Conservation (phyloP, 1,140 invertebrate genomes). For the Cephus cinctus region DNA sequence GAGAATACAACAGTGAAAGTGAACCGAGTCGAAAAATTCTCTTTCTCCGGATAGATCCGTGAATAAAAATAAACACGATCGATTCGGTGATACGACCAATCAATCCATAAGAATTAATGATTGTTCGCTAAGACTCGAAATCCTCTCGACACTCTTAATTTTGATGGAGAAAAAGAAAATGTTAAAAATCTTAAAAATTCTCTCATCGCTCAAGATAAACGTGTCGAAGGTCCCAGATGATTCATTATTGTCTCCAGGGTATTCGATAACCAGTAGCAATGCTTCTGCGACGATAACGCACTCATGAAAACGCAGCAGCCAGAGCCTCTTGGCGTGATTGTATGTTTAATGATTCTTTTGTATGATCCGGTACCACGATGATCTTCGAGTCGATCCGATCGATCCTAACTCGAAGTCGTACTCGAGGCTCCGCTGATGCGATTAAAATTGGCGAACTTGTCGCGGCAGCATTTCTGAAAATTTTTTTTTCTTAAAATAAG, state of each 20-base stretch:
- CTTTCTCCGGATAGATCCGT: too few relatives aligned
- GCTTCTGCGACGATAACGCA: slow-evolving; percentile 48
- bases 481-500: slow-evolving; percentile 18
- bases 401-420: neutral
- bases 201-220: neutral
- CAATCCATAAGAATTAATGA: too few relatives aligned
- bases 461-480: slow-evolving; percentile 39
- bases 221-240: neutral
- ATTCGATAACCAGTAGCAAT: slow-evolving; percentile 10
- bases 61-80: too few relatives aligned
- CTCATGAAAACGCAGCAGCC: slow-evolving; percentile 32
- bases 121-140: too few relatives aligned
- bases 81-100: too few relatives aligned
- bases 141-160: too few relatives aligned
- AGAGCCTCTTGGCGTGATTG: slow-evolving; percentile 28
- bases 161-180: neutral
- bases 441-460: slow-evolving; percentile 36
- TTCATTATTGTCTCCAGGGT: neutral
- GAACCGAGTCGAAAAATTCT: too few relatives aligned
- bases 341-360: neutral
- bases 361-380: neutral
- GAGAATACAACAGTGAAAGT: too few relatives aligned
- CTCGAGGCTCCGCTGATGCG: slow-evolving; percentile 39
- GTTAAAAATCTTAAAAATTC: neutral
- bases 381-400: neutral